Base-by-base conservation (phyloP, 2,113 vertebrate genomes). In the Spizaetus ornatus region DNA sequence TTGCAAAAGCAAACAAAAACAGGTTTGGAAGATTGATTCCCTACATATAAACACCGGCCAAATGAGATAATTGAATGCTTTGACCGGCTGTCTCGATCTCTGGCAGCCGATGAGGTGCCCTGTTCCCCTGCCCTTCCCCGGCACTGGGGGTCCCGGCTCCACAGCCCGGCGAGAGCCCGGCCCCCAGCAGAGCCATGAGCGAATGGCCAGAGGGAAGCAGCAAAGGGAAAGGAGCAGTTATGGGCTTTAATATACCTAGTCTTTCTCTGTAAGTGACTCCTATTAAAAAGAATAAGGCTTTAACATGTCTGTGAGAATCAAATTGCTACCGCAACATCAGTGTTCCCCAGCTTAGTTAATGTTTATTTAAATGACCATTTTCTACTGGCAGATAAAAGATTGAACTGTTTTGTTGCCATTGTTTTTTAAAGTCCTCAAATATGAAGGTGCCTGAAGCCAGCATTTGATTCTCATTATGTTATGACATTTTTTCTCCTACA, bases 401-500 rank as follows among this genome's bases (percentile, higher is more conserved):
- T 59, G 93, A 70, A 86, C 80, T 81, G 82, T 92, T 97, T 90
- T 90, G 93, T 92, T 96, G 88, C 85, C 88, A 61, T 88, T 94
- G 78, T 96, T 85, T 96, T 86, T 82, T 76, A 94, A 92, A 97
- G 88, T 52, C 86, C 81, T 93, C 11, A 5, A 86, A 82, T 96
- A 86, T 71, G 91, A 93, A 91, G 48, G 84, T 7, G 91, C 95
- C 93, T 61, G 77, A 43, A 95, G 87, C 85, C 82, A 88, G 73
- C 90, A 86, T 97, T 98, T 96, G 92, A 93, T 96, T 97, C 96
- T 97, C 89, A 93, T 98, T 96, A 96, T 71, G 88, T 91, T 97
- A 93, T 62, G 90, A 95, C 88, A 94, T 96, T 96, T 94, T 96
- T 62, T 74, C 47, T 85, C 88, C 82, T 85, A 86, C 72, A 70